Conservation (phyloP, 1,140 invertebrate genomes). For the Brachionus manjavacas region DNA sequence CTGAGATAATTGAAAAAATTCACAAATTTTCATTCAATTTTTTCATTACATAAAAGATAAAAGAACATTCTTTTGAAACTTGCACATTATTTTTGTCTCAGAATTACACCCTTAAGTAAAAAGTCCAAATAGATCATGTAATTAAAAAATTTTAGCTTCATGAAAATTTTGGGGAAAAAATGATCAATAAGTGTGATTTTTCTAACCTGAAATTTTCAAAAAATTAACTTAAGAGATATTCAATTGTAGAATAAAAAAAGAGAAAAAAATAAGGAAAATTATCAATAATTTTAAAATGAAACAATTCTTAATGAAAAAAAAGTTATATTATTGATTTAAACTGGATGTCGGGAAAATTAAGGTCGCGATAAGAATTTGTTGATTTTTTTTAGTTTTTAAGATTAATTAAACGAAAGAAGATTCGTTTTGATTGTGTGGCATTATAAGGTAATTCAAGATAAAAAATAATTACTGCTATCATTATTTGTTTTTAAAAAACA, state of each 20-base stretch:
- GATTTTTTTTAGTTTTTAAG: background rate
- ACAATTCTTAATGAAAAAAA: background rate
- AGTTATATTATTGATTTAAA: background rate
- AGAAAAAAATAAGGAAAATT: no score
- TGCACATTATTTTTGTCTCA: no score
- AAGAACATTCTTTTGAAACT: no score
- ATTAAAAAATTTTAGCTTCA: no score
- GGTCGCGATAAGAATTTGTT: background rate
- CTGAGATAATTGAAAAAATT: background rate
- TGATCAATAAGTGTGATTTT: no score
- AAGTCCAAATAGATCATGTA: no score
- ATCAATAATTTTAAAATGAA: no score
- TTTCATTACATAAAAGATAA: background rate
- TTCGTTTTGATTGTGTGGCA: background rate
- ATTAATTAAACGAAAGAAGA: background rate
- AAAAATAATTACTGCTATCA: background rate
- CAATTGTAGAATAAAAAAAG: no score
- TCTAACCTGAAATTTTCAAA: no score
- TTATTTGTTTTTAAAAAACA: background rate
- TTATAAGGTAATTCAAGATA: background rate
- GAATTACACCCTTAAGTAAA: no score
- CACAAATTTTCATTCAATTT: background rate
- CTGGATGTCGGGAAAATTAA: background rate
- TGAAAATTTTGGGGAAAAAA: no score
- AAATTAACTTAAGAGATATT: no score